Percentiles rank a stretch among this genome's conserved stretches.
These are phyloP conservation scores for Dicrostonyx torquatus DNA, from an alignment of 2,797 vertebrate genomes.

Conservation along the genomic window DNA sequence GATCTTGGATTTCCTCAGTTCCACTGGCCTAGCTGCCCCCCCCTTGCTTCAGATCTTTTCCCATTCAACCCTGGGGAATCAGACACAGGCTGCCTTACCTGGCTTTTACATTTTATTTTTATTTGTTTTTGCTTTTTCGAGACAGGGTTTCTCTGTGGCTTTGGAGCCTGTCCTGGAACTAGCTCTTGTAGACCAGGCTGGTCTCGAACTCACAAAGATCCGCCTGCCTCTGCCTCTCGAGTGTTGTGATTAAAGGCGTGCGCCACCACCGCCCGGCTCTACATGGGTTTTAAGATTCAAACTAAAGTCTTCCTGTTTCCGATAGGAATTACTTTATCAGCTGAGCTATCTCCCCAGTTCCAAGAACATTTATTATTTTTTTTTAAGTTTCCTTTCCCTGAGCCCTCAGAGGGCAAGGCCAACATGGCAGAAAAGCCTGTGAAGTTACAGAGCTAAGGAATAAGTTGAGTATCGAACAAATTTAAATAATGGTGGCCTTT, in stretches of 20 bases:
- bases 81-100: background rate
- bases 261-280: too few species aligned
- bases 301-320: background rate
- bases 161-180: too few species aligned
- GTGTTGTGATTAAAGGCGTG: too few species aligned
- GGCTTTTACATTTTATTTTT: too few species aligned
- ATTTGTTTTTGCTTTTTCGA: too few species aligned
- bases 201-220: too few species aligned
- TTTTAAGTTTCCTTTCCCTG: background rate
- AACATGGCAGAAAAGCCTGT: background rate
- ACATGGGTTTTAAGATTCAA: background rate
- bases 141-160: too few species aligned
- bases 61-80: background rate
- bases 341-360: background rate
- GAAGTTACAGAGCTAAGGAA: background rate
- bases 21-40: background rate
- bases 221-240: too few species aligned
- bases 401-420: background rate
- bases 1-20: background rate
- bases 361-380: background rate
- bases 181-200: too few species aligned
- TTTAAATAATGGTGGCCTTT: background rate
- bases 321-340: background rate
- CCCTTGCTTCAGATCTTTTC: background rate
- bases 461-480: background rate